Percentiles rank a stretch among this genome's conserved stretches.
These are phyloP conservation scores for Olivierus martensii DNA, from an alignment of 1,140 invertebrate species.

Conservation along the genomic window DNA sequence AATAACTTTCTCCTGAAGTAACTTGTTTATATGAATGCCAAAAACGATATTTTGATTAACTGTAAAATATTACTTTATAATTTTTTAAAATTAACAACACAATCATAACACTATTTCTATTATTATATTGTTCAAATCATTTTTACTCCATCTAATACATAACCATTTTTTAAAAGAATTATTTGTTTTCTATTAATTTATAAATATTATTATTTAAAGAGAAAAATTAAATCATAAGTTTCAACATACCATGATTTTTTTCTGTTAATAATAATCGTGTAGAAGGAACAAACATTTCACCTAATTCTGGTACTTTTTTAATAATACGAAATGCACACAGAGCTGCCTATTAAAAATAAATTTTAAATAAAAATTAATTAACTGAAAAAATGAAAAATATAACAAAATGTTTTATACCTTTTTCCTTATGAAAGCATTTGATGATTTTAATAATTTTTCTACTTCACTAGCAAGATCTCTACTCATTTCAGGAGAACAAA, in stretches of 20 bases:
- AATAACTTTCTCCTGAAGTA: no score
- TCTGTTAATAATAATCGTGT: slow-evolving; percentile 89
- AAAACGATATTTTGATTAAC: no score
- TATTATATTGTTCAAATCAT: no score
- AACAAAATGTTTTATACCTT: slow-evolving; percentile 29
- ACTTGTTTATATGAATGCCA: no score
- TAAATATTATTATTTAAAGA: no score
- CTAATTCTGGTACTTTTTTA: slow-evolving; percentile 89
- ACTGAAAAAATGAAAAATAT: not conserved
- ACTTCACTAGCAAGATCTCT: slow-evolving; percentile 93
- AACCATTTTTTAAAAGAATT: no score
- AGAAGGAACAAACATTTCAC: slow-evolving; percentile 97
- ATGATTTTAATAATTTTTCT: slow-evolving; percentile 91
- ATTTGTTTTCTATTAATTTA: no score
- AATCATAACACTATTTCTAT: no score
- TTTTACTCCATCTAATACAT: no score
- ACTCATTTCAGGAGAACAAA: slow-evolving; percentile 98
- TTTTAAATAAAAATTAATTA: not conserved
- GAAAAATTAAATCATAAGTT: no score
- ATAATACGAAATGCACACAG: slow-evolving; percentile 95
- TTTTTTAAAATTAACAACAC: no score
- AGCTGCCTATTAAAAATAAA: slow-evolving; percentile 44
- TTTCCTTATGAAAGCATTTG: slow-evolving; percentile 92
- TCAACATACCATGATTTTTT: slow-evolving; percentile 82
- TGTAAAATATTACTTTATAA: no score